Base-by-base conservation (phyloP, 2,888 invertebrate genomes). In the Temnothorax unifasciatus region DNA sequence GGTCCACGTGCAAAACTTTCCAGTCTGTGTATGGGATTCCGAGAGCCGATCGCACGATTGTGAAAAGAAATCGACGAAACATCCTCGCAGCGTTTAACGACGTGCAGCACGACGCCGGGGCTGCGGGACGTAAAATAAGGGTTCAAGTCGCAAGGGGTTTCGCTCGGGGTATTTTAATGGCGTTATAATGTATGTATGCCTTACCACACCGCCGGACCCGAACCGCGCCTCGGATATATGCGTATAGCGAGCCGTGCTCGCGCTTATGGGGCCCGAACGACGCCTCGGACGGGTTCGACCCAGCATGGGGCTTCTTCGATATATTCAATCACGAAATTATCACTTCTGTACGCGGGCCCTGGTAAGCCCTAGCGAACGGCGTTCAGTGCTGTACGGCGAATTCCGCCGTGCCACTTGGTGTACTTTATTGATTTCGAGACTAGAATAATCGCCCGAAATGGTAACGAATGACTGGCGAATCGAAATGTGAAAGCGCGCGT, bases 261-360 rank as follows among this genome's bases (percentile, higher is more conserved):
- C 84, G 87, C 87, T 85, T 83, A 84, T 59, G 83, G 88, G 87
- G 75, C 86, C 83, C 89, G 89, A 21, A 21, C 21, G 85, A 92
- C 92, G 91, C 92, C 91, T 91, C 88, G 92, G 92, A 93, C 94
- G 89, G 91, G 93, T 94, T 92, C 87, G 90, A 85, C 91, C 82
- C 94, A 94, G 94, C 94, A 92, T 93, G 94, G 91, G 92, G 93
- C 91, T 91, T 90, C 92, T 93, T 94, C 94, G 93, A 94, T 94
- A 93, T 94, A 94, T 94, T 94, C 94, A 94, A 94, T 94, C 94
- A 94, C 93, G 92, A 94, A 94, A 94, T 94, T 94, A 94, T 94
- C 94, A 94, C 94, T 94, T 94, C 94, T 94, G 94, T 94, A 94
- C 92, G 91, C 88, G 89, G 44, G 38, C 82, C 85, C 81, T 83